These are phyloP conservation scores for Notolepis coatsorum DNA, from an alignment of 2,797 vertebrate species.

Conservation along the genomic window DNA sequence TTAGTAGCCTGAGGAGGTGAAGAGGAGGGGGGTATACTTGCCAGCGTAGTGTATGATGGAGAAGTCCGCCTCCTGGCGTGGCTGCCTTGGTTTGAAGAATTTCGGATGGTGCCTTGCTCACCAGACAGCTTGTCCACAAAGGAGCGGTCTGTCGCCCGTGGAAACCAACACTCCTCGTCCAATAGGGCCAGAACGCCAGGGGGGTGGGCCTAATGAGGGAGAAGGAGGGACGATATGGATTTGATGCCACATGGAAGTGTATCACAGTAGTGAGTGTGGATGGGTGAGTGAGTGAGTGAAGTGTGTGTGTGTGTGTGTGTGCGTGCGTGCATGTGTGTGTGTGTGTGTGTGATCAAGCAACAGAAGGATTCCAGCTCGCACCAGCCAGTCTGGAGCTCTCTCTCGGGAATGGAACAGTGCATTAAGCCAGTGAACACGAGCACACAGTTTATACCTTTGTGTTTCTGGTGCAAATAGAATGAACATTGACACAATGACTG, in stretches of 20 bases:
- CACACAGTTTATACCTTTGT: too few relatives aligned
- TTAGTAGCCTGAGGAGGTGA: neutral
- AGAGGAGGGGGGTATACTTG: slow-evolving; percentile 73
- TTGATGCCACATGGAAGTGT: neutral
- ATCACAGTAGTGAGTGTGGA: neutral
- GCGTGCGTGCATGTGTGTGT: neutral
- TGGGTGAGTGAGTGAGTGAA: too few relatives aligned
- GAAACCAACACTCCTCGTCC: slow-evolving; percentile 97
- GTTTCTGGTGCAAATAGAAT: too few relatives aligned
- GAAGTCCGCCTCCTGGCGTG: slow-evolving; percentile 90
- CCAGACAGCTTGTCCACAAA: slow-evolving; percentile 91
- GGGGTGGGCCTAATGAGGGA: slow-evolving; percentile 81
- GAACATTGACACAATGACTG: too few relatives aligned
- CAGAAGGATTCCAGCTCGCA: too few relatives aligned
- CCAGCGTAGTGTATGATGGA: slow-evolving; percentile 93
- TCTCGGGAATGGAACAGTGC: too few relatives aligned
- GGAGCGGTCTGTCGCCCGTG: slow-evolving; percentile 92
- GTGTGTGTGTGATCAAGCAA: neutral
- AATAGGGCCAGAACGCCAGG: slow-evolving; percentile 91
- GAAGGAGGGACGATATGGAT: slow-evolving; percentile 5
- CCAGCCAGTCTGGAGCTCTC: too few relatives aligned
- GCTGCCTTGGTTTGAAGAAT: slow-evolving; percentile 89
- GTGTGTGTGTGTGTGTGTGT: slow-evolving; percentile 1
- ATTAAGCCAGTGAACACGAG: too few relatives aligned
- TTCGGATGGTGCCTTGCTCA: slow-evolving; percentile 91